Evolutionary conservation across 2,888 invertebrate genomes (phyloP).

Genomic region (Tortricodes alternella): DNA sequence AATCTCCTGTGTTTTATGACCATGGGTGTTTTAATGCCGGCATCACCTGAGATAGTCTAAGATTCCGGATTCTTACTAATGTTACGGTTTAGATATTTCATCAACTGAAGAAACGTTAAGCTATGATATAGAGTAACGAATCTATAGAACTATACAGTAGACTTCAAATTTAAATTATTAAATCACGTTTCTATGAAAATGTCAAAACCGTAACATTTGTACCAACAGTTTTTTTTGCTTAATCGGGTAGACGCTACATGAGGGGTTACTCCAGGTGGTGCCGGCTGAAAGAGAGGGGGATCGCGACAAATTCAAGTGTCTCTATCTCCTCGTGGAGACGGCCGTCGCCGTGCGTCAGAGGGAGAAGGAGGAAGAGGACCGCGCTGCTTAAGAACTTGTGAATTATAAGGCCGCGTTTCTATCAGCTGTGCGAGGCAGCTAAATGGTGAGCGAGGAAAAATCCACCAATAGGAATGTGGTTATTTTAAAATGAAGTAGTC

Average conservation of each 20-base stretch:
- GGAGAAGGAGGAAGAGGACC: slow-evolving; percentile 60
- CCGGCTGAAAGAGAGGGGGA: slow-evolving; percentile 46
- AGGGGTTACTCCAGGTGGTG: slow-evolving; percentile 63
- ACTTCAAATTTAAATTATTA: too few species aligned
- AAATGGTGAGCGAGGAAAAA: too few species aligned
- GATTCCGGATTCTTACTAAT: slow-evolving; percentile 13
- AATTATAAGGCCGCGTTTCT: background rate
- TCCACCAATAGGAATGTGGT: too few species aligned
- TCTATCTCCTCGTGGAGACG: slow-evolving; percentile 69
- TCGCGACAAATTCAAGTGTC: slow-evolving; percentile 65
- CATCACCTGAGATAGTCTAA: slow-evolving; percentile 57
- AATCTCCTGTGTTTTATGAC: slow-evolving; percentile 42
- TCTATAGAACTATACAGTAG: too few species aligned
- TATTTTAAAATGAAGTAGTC: too few species aligned
- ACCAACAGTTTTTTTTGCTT: slow-evolving; percentile 30
- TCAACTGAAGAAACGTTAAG: too few species aligned
- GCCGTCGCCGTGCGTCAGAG: slow-evolving; percentile 69
- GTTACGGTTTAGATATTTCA: slow-evolving; percentile 22
- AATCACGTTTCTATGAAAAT: too few species aligned
- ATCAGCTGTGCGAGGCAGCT: too few species aligned
- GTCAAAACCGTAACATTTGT: background rate
- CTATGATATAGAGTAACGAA: too few species aligned
- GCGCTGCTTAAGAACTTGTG: background rate
- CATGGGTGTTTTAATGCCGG: slow-evolving; percentile 69
- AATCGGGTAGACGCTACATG: slow-evolving; percentile 27